Conservation (phyloP, 2,888 invertebrate genomes). For the Elmis aenea region DNA sequence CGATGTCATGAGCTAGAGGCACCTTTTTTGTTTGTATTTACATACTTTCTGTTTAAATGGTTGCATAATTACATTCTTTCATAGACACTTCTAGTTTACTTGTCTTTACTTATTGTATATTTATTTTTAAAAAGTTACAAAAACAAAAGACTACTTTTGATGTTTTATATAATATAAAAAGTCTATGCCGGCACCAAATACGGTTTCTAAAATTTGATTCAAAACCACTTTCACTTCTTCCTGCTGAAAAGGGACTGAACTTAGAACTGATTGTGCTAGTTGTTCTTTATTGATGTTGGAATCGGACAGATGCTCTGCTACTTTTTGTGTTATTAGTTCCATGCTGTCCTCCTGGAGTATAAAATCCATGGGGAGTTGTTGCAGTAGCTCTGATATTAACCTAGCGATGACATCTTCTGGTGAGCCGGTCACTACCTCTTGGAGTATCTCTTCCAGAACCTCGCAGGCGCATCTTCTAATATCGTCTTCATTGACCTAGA, state of each 20-base stretch:
- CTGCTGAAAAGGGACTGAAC: constrained; percentile 9
- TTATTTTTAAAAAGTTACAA: constrained; percentile 3
- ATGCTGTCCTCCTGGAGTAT: constrained; percentile 21
- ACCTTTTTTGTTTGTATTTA: too few relatives aligned
- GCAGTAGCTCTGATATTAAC: constrained; percentile 31
- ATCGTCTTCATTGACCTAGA: too few relatives aligned
- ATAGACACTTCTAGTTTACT: too few relatives aligned
- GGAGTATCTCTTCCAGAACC: constrained; percentile 32
- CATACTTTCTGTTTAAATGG: too few relatives aligned
- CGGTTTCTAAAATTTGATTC: constrained; percentile 33
- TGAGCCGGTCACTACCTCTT: constrained; percentile 26
- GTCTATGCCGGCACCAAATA: constrained; percentile 37
- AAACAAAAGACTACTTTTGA: too few relatives aligned
- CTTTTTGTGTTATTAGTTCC: constrained; percentile 19
- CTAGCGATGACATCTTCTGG: constrained; percentile 30
- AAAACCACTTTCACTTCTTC: constrained; percentile 31
- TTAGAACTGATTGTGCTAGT: constrained; percentile 16
- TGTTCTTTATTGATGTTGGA: constrained; percentile 24
- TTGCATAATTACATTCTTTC: constrained; percentile 4
- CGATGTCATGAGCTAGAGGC: too few relatives aligned
- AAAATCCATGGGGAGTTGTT: constrained; percentile 24
- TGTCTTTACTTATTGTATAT: too few relatives aligned
- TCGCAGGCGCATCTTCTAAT: constrained; percentile 28
- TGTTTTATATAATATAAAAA: constrained; percentile 35
- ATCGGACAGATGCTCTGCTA: constrained; percentile 9